Evolutionary conservation across 2,113 vertebrate genomes (phyloP), one percentile per base, ranked within the genome.

Genomic region (Acanthisitta chloris): DNA sequence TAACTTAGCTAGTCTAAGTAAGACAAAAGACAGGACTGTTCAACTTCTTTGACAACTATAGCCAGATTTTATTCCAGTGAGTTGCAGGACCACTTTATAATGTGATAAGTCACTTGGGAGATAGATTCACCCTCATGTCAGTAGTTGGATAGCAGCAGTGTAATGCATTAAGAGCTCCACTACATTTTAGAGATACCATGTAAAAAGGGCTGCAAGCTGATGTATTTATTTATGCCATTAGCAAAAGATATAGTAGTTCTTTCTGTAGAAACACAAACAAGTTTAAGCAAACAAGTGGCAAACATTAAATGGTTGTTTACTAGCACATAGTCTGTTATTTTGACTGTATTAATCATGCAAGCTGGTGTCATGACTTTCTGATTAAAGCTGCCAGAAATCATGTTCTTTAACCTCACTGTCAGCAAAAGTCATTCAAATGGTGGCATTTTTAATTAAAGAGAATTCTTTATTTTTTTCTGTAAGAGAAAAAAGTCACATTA

Each of bases 391-490:
- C 25, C 28, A 52, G 33, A 86, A 93, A 83, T 62, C 46, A 38
- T 34, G 14, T 61, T 90, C 42, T 88, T 95, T 93, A 73, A 80
- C 79, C 29, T 88, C 45, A 38, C 29, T 81, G 71, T 55, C 90
- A 94, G 73, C 36, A 81, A 48, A 71, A 82, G 38, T 88, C 9
- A 86, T 80, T 86, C 36, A 83, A 90, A 70, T 83, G 20, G 18
- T 55, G 46, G 14, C 14, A 49, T 74, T 93, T 90, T 93, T 66
- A 93, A 95, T 93, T 80, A 87, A 85, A 93, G 14, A 73, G n/a
- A 11, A 34, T 66, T 76, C 46, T n/a, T n/a, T 28, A 4, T 7
- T 73, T 94, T 80, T 96, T 88, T 54, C 58, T 40, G 24, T 51
- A 46, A 74, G n/a, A 69, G 55, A 36, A 90, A 81, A 82, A 52